Evolutionary conservation across 2,797 vertebrate genomes (phyloP).

Genomic region (Telmatherina bonti): DNA sequence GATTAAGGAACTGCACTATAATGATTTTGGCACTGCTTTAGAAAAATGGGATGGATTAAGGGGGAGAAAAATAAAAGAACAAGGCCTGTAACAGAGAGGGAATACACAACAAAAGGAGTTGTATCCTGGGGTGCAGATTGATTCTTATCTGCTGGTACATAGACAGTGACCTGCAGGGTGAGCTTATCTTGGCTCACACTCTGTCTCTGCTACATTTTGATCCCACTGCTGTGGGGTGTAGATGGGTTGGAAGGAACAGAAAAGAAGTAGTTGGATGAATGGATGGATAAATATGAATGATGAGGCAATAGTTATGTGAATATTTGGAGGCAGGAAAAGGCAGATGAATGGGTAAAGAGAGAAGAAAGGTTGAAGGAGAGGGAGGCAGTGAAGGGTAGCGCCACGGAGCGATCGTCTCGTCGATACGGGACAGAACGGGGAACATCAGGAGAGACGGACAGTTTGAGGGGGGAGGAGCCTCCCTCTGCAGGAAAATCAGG

Average conservation of each 20-base stretch:
- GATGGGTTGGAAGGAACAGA: conserved; percentile 42
- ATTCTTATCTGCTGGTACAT: conserved; percentile 80
- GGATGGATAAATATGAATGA: conserved; percentile 38
- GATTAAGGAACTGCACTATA: conserved; percentile 36
- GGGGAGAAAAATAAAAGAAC: conserved; percentile 62
- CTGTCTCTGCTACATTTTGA: conserved; percentile 73
- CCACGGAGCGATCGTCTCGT: conserved; percentile 32
- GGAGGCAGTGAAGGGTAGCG: conserved; percentile 19
- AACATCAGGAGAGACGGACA: conserved; percentile 47
- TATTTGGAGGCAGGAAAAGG: conserved; percentile 16
- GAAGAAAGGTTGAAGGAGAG: conserved; percentile 12
- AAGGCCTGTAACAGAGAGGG: conserved; percentile 50
- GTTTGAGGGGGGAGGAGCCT: conserved; percentile 31
- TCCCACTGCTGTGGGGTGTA: conserved; percentile 70
- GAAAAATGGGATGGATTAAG: conserved; percentile 50
- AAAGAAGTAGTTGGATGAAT: conserved; percentile 44
- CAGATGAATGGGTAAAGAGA: conserved; percentile 18
- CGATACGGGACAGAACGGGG: conserved; percentile 49
- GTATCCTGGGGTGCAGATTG: conserved; percentile 73
- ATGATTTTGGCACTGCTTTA: conserved; percentile 57
- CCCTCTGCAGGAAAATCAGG: conserved; percentile 71
- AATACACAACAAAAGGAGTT: conserved; percentile 70
- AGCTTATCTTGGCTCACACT: conserved; percentile 78
- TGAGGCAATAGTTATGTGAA: conserved; percentile 31
- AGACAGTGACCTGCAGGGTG: conserved; percentile 76